These are phyloP conservation scores for Hymenochirus boettgeri DNA, from an alignment of 2,113 vertebrate species.

Conservation along the genomic window DNA sequence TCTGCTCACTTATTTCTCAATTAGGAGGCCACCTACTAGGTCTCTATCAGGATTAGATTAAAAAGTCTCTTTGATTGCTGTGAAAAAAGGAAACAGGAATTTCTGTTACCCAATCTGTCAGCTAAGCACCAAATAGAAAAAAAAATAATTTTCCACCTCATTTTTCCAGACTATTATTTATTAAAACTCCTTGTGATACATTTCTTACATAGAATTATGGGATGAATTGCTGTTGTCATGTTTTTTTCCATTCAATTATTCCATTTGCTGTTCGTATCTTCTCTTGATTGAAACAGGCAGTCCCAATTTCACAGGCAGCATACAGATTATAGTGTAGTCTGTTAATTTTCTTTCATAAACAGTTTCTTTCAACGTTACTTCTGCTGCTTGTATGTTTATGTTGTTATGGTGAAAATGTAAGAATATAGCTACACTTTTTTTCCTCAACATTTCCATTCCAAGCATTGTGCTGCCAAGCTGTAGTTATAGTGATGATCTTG, in stretches of 20 bases:
- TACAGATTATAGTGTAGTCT: no score
- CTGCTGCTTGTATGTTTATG: no score
- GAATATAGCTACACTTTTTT: no score
- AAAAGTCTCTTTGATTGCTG: slow-evolving; percentile 37
- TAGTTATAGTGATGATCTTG: no score
- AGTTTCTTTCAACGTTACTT: no score
- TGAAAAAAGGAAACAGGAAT: slow-evolving; percentile 13
- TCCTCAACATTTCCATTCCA: no score
- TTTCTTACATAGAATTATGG: background rate
- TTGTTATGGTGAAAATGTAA: no score
- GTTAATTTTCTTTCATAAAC: no score
- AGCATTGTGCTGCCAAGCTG: no score
- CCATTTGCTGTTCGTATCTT: no score
- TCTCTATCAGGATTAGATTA: slow-evolving; percentile 36
- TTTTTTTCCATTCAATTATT: background rate
- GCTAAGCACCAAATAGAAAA: slow-evolving; percentile 3
- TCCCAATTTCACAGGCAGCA: no score
- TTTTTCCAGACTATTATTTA: slow-evolving; percentile 7
- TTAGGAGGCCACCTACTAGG: slow-evolving; percentile 24
- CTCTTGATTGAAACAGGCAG: no score
- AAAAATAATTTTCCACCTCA: slow-evolving; percentile 6
- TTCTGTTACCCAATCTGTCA: slow-evolving; percentile 30
- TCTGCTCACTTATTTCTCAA: slow-evolving; percentile 36
- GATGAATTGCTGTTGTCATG: background rate
- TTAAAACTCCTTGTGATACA: background rate